Percentiles rank a stretch among this genome's conserved stretches.
phyloP scores from a whole-genome alignment of 2,797 vertebrate species.

The Tokudaia muenninki region DNA sequence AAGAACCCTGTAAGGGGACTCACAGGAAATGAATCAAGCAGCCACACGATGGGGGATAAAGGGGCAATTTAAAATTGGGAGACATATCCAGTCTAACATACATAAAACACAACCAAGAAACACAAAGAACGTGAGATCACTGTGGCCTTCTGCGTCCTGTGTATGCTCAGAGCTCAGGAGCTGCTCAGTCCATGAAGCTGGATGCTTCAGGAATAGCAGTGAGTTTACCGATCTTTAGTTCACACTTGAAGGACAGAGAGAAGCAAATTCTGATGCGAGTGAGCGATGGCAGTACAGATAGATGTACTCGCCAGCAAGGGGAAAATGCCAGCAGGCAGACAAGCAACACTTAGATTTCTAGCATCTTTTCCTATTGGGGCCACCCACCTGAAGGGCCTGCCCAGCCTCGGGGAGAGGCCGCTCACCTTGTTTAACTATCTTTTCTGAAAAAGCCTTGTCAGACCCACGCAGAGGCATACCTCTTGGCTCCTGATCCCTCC shows the following conservation, averaged over 20 bases:
- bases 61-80: not conserved
- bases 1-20: not conserved
- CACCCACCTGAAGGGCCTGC: not conserved
- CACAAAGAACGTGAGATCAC: not conserved
- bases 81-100: not conserved
- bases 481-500: not conserved
- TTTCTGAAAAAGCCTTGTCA: not conserved
- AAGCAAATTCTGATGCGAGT: not conserved
- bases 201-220: not conserved
- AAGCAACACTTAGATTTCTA: not conserved
- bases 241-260: not conserved
- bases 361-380: not conserved
- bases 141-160: not conserved
- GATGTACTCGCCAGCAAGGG: not conserved
- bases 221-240: not conserved
- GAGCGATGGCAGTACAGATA: not conserved
- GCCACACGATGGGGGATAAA: not conserved
- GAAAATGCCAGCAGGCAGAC: no score
- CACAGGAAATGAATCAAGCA: not conserved
- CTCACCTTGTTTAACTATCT: not conserved
- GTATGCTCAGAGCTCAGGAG: not conserved
- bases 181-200: not conserved
- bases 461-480: not conserved
- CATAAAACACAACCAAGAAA: not conserved
- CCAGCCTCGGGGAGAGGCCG: not conserved